A percentile compares a stretch with the other conserved stretches of the same genome.
These are phyloP conservation scores for Sinelater perroti DNA, from an alignment of 2,888 invertebrate genomes.

Conservation along the genomic window DNA sequence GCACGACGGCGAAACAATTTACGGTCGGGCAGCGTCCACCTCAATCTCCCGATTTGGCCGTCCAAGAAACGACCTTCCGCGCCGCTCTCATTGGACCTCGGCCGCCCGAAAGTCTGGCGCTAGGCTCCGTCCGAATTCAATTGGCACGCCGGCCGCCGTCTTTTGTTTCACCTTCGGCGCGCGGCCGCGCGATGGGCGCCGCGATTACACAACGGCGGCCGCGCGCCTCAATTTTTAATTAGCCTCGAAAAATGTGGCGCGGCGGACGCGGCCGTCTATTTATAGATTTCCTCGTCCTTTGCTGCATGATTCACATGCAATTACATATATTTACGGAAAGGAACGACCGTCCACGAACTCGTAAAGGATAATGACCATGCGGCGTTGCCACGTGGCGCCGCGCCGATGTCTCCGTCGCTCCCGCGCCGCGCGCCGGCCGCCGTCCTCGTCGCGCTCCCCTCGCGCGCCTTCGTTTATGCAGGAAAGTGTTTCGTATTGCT, in stretches of 20 bases:
- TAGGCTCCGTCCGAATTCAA: no score
- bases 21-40: no score
- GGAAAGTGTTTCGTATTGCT: constrained; percentile 34
- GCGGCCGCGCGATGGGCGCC: no score
- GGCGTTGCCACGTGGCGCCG: constrained; percentile 15
- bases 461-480: constrained; percentile 24
- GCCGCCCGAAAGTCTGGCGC: no score
- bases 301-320: constrained; percentile 45
- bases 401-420: background rate
- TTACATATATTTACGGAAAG: constrained; percentile 47
- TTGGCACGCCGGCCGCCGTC: no score
- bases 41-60: no score
- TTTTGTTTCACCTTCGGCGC: no score
- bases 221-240: constrained; percentile 22
- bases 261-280: constrained; percentile 38
- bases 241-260: constrained; percentile 22
- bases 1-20: no score
- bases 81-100: no score
- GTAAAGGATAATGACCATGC: constrained; percentile 44
- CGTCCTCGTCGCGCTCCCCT: background rate
- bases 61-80: no score
- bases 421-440: no score
- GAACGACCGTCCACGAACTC: constrained; percentile 43
- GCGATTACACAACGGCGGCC: no score
- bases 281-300: constrained; percentile 42